These are phyloP conservation scores for Drosophila tropicalis DNA, from an alignment of 1,140 invertebrate species.

Conservation along the genomic window DNA sequence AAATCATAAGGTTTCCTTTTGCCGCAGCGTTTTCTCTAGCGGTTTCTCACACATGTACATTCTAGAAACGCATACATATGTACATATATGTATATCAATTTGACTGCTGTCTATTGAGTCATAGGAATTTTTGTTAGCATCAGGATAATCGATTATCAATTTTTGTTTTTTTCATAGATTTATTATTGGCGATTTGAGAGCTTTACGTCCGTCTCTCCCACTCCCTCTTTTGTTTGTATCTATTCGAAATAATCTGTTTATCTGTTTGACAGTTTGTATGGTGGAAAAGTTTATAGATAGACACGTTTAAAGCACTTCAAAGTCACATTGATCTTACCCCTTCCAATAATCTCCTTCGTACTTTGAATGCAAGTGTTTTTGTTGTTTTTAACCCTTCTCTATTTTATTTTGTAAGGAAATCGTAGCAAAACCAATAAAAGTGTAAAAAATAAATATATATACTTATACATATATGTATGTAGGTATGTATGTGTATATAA, in stretches of 20 bases:
- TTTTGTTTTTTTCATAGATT: conserved; percentile 29
- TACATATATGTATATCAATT: conserved; percentile 11
- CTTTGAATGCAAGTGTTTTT: not conserved
- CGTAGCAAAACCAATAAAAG: conserved; percentile 70
- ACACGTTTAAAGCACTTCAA: not conserved
- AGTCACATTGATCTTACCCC: not conserved
- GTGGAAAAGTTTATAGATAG: too few species aligned
- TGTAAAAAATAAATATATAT: conserved; percentile 37
- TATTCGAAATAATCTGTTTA: too few species aligned
- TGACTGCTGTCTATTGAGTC: conserved; percentile 22
- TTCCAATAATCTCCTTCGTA: not conserved
- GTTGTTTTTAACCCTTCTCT: not conserved
- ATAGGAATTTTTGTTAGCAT: not conserved
- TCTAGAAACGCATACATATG: too few species aligned
- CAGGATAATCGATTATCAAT: conserved; percentile 36
- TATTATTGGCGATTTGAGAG: not conserved
- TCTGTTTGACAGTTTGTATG: too few species aligned
- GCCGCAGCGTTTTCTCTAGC: too few species aligned
- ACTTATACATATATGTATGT: too few species aligned
- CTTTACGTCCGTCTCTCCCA: too few species aligned
- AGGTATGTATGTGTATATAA: not conserved
- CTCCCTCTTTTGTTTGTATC: too few species aligned
- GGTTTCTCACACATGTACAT: not conserved
- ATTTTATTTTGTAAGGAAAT: conserved; percentile 29
- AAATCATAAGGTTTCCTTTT: conserved; percentile 31